A percentile compares a stretch with the other conserved stretches of the same genome.
Conservation (phyloP, 2,113 vertebrate genomes). For the Gyps fulvus region DNA sequence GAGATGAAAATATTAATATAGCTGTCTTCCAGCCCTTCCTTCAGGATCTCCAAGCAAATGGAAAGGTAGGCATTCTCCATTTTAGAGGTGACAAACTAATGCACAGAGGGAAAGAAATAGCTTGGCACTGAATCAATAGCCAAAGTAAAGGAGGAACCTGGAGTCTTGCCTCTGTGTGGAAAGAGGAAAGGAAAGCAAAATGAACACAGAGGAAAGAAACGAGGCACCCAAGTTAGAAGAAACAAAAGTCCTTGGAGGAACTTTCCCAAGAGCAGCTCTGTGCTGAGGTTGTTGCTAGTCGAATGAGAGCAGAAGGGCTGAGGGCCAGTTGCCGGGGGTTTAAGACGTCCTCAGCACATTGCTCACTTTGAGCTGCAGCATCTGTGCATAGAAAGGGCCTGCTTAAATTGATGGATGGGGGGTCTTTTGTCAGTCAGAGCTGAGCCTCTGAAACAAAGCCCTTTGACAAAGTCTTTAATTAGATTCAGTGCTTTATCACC, state of each 20-base stretch:
- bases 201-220: background rate
- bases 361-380: background rate
- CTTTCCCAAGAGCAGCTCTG: background rate
- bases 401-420: background rate
- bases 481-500: background rate
- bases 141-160: background rate
- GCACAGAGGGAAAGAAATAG: background rate
- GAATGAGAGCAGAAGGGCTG: background rate
- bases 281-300: background rate
- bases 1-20: background rate
- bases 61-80: background rate
- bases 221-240: background rate
- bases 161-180: background rate
- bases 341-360: background rate
- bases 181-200: background rate
- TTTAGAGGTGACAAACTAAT: background rate
- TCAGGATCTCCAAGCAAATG: background rate
- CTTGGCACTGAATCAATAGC: background rate
- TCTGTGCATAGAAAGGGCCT: background rate
- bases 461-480: conserved; percentile 20
- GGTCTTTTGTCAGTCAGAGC: background rate
- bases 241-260: background rate
- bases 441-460: conserved; percentile 11
- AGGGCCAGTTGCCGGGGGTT: background rate
- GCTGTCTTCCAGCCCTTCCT: background rate